phyloP scores from a whole-genome alignment of 2,888 invertebrate species.

The Meiosimyza platycephala region DNA sequence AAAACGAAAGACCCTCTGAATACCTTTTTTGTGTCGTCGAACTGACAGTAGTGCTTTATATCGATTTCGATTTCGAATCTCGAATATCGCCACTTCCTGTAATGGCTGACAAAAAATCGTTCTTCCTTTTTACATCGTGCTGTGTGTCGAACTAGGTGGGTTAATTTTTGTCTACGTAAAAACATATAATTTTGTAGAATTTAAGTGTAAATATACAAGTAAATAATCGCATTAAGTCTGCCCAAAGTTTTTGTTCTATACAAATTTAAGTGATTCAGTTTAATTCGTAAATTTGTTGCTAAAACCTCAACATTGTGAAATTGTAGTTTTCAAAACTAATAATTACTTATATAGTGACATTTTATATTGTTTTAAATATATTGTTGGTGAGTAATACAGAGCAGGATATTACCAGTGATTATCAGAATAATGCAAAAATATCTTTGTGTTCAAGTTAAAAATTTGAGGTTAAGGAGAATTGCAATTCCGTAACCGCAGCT shows the following conservation, averaged over 20 bases:
- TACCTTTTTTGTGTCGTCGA: no score
- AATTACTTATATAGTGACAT: neutral
- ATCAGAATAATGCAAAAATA: neutral
- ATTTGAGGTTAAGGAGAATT: conserved; percentile 29
- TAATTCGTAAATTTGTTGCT: no score
- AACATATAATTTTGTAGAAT: conserved; percentile 20
- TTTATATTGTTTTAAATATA: neutral
- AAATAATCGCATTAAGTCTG: neutral
- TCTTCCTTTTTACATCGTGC: conserved; percentile 53
- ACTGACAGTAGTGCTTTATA: neutral
- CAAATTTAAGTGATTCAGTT: no score
- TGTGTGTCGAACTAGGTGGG: conserved; percentile 49
- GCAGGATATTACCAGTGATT: conserved; percentile 39
- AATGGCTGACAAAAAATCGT: conserved; percentile 15
- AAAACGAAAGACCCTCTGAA: no score
- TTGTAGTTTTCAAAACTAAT: neutral
- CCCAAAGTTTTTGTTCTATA: no score
- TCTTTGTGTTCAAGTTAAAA: neutral
- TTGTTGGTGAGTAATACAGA: conserved; percentile 39
- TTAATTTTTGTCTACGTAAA: conserved; percentile 16
- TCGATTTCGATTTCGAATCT: neutral
- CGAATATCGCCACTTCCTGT: conserved; percentile 25
- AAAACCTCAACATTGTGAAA: neutral
- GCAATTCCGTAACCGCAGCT: neutral
- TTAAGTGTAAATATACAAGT: conserved; percentile 12